phyloP scores from a whole-genome alignment of 2,888 invertebrate genomes.

The Teleogryllus oceanicus region DNA sequence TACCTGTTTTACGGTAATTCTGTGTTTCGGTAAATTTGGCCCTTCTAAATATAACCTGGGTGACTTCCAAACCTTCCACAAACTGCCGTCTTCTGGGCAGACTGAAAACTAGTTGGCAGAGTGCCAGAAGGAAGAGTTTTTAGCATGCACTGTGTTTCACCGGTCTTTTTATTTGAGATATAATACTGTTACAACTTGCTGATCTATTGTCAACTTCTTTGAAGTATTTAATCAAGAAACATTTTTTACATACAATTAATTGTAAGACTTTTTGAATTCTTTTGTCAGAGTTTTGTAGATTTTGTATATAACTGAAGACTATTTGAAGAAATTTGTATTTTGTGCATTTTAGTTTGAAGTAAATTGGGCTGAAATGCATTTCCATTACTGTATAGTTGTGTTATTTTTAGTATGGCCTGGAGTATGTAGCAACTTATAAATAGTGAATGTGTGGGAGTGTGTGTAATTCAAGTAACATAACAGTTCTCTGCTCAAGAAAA shows the following conservation, averaged over 20 bases:
- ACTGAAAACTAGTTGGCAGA: slow-evolving; percentile 34
- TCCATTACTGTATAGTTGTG: background rate
- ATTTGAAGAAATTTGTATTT: background rate
- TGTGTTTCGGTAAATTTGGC: slow-evolving; percentile 32
- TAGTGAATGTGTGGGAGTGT: slow-evolving; percentile 27
- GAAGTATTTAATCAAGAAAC: no score
- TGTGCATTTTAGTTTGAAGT: background rate
- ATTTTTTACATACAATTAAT: no score
- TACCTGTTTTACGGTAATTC: background rate
- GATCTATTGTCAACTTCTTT: no score
- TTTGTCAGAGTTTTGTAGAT: background rate
- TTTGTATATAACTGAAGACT: background rate
- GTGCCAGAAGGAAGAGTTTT: slow-evolving; percentile 31
- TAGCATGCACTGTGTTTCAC: background rate
- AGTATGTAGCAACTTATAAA: background rate
- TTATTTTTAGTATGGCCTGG: slow-evolving; percentile 12
- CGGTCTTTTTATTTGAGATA: no score
- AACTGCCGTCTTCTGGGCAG: slow-evolving; percentile 36
- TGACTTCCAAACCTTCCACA: slow-evolving; percentile 36
- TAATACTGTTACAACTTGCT: no score
- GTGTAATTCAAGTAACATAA: slow-evolving; percentile 20
- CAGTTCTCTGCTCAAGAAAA: background rate
- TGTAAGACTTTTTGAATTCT: no score
- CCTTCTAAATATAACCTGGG: slow-evolving; percentile 37
- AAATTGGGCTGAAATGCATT: no score